A percentile compares a stretch with the other conserved stretches of the same genome.
Evolutionary conservation across 92 coral and sea anemone genomes (phyloP).

Genomic region (Parazoanthus swiftii): DNA sequence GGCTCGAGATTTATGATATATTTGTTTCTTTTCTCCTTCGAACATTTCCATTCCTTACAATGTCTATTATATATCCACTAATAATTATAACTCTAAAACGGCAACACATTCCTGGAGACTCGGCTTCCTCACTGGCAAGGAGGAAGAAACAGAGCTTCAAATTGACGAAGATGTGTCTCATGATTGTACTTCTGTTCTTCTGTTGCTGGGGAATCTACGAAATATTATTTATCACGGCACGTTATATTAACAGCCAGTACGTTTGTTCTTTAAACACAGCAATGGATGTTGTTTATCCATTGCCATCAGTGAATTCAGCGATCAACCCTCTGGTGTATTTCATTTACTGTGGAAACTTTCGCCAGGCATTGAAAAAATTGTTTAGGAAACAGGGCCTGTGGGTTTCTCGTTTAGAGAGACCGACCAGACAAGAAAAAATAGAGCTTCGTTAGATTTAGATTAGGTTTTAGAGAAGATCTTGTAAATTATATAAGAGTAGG

Average conservation of each 20-base stretch:
- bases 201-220: constrained; percentile 38
- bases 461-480: not conserved
- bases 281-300: not conserved
- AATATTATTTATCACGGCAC: not conserved
- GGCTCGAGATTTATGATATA: not conserved
- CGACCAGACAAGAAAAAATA: not conserved
- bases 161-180: constrained; percentile 35
- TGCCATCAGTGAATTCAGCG: constrained; percentile 19
- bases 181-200: constrained; percentile 10
- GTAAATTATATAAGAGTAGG: not conserved
- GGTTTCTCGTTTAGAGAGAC: not conserved
- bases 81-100: constrained; percentile 17
- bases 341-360: constrained; percentile 34
- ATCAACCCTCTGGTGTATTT: constrained; percentile 27
- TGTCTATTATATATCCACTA: not conserved
- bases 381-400: not conserved
- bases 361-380: constrained; percentile 6
- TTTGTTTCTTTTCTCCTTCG: constrained; percentile 26
- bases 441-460: not conserved
- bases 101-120: constrained; percentile 11
- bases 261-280: not conserved
- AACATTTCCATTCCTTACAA: not conserved
- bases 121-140: constrained; percentile 5
- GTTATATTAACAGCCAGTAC: not conserved
- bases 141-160: constrained; percentile 20